Conservation (phyloP, 1,140 invertebrate species). For the Philopotamus ludificatus region DNA sequence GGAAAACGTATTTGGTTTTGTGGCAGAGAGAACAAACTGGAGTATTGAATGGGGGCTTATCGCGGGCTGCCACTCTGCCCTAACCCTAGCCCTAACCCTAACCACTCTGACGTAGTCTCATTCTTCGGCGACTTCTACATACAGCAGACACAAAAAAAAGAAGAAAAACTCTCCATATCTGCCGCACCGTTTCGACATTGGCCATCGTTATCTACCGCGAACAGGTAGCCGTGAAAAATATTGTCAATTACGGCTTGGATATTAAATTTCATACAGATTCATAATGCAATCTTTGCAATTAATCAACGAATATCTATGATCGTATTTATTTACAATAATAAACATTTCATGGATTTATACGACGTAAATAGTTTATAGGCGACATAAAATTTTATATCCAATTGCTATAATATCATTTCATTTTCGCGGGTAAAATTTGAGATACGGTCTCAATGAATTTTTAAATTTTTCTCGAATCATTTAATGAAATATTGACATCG, state of each 20-base stretch:
- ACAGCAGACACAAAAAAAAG: background rate
- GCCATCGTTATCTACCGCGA: background rate
- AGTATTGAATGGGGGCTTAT: slow-evolving; percentile 19
- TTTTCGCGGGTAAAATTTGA: too few species aligned
- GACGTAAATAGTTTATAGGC: too few species aligned
- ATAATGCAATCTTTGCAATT: too few species aligned
- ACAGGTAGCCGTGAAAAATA: background rate
- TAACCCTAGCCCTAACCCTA: slow-evolving; percentile 11
- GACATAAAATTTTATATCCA: too few species aligned
- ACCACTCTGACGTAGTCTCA: background rate
- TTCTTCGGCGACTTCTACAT: background rate
- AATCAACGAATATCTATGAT: background rate
- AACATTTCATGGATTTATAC: too few species aligned
- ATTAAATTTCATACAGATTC: too few species aligned
- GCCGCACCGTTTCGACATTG: background rate
- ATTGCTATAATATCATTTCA: too few species aligned
- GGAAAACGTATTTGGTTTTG: slow-evolving; percentile 9
- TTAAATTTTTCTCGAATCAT: too few species aligned
- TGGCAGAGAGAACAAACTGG: slow-evolving; percentile 5
- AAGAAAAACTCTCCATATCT: slow-evolving; percentile 1
- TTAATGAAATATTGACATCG: too few species aligned
- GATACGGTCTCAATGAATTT: too few species aligned
- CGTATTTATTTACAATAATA: too few species aligned
- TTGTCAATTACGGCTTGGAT: background rate
- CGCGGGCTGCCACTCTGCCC: slow-evolving; percentile 2